Evolutionary conservation across 2,797 vertebrate genomes (phyloP), one percentile per base, ranked within the genome.

Genomic region (Chromobotia macracanthus): DNA sequence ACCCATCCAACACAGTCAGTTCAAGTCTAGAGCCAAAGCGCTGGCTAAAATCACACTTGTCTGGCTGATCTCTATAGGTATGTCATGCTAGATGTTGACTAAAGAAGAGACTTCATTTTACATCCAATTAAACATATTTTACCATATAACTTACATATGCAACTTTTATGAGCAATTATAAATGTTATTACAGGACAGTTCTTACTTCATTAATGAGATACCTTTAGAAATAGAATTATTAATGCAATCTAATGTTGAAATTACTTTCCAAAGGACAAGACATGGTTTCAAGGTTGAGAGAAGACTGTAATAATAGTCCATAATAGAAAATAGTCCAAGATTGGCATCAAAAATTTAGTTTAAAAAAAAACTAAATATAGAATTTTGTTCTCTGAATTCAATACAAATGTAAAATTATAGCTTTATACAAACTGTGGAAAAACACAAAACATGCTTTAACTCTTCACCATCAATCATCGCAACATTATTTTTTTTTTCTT

Each of bases 11-110:
- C 96, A 98, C 87, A 99, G 95, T 89, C 97, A 97, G 87, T 96
- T 92, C 91, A 99, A 99, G 83, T 98, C 98, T 21, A 92, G 96
- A 90, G 91, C 95, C 82, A 99, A 97, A 84, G 96, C 95, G 1
- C 85, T 98, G 87, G 91, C 93, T 89, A 99, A 99, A 92, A 98
- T 99, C 81, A 92, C 94, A 38, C 92, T 96, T 82, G 98, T 99
- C 84, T 99, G 98, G 98, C 84, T 99, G 85, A 97, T 99, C 92
- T 99, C 97, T 83, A 95, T 97, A 92, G 95, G 98, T 99, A 95
- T 77, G 93, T 81, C 87, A 50, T 31, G 25, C 25, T 28, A 28
- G 25, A 5, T 23, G 19, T 19, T 5, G 44, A n/a, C 13, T 0
- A 8, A 67, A 53, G 82, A 19, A 84, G 35, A 83, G 58, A 81